phyloP scores from a whole-genome alignment of 1,140 invertebrate species.

The Drosophila nannoptera region DNA sequence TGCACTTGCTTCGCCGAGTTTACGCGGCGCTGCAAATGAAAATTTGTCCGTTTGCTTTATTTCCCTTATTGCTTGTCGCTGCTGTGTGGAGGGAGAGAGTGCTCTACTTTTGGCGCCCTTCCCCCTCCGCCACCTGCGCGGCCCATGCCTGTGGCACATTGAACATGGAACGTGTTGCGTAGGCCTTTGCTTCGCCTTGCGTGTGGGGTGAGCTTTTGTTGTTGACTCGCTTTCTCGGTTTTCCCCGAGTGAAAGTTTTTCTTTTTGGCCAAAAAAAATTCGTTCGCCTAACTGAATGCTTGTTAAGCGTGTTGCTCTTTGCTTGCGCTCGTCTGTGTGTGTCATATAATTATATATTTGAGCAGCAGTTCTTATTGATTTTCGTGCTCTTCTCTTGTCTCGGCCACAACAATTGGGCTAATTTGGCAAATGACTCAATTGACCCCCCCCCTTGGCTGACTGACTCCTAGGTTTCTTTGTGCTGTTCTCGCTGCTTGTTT shows the following conservation, averaged over 20 bases:
- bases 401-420: slow-evolving; percentile 11
- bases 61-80: slow-evolving; percentile 41
- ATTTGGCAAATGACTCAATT: slow-evolving; percentile 40
- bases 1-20: slow-evolving; percentile 16
- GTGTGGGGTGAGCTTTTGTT: slow-evolving; percentile 56
- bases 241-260: slow-evolving; percentile 41
- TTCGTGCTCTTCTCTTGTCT: not conserved
- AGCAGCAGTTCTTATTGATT: slow-evolving; percentile 7
- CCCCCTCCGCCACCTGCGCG: not conserved
- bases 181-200: slow-evolving; percentile 48
- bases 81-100: slow-evolving; percentile 17
- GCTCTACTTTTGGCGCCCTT: slow-evolving; percentile 52
- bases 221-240: slow-evolving; percentile 40
- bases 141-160: slow-evolving; percentile 9
- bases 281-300: too few species aligned
- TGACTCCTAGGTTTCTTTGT: slow-evolving; percentile 9
- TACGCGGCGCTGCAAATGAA: slow-evolving; percentile 44
- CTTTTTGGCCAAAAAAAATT: not conserved
- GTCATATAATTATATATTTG: not conserved
- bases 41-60: slow-evolving; percentile 57
- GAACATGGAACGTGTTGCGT: slow-evolving; percentile 77
- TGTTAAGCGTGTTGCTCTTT: not conserved
- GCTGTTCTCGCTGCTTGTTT: not conserved
- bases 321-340: not conserved
- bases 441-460: slow-evolving; percentile 14